Percentiles rank a stretch among this genome's conserved stretches.
phyloP scores from a whole-genome alignment of 2,113 vertebrate genomes.

The Bambusicola thoracicus region DNA sequence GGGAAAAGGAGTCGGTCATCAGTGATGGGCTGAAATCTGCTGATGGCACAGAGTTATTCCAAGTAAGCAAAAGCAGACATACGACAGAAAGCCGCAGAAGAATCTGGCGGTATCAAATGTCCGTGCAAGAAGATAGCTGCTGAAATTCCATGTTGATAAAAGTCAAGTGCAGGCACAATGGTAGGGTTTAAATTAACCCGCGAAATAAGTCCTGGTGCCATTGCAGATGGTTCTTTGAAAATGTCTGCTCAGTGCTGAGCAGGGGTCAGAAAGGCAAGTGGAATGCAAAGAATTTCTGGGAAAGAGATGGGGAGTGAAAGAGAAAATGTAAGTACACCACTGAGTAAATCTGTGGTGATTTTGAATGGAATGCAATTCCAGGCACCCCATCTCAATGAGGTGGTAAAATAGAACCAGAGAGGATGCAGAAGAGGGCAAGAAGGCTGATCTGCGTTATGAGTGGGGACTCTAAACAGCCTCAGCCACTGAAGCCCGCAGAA shows the following conservation, averaged over 20 bases:
- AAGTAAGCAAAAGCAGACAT: not conserved
- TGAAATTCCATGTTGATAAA: constrained; percentile 31
- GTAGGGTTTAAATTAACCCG: constrained; percentile 49
- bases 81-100: constrained; percentile 15
- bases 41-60: not conserved
- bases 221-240: constrained; percentile 60
- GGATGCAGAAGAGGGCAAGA: not conserved
- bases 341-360: not conserved
- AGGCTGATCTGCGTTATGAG: not conserved
- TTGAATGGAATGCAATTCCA: constrained; percentile 17
- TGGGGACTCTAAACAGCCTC: not conserved
- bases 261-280: constrained; percentile 63
- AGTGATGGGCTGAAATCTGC: not conserved
- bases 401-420: not conserved
- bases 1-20: fast-evolving
- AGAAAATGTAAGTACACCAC: not conserved
- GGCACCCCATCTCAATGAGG: not conserved
- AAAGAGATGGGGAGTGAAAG: not conserved
- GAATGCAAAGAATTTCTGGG: constrained; percentile 50
- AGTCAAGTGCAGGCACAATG: constrained; percentile 58
- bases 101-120: not conserved
- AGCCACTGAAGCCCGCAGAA: not conserved
- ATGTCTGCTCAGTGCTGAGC: constrained; percentile 30
- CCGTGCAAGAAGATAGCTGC: constrained; percentile 14
- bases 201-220: constrained; percentile 43